These are phyloP conservation scores for Actinia equina DNA, from an alignment of 64 coral and sea anemone genomes.

Conservation along the genomic window DNA sequence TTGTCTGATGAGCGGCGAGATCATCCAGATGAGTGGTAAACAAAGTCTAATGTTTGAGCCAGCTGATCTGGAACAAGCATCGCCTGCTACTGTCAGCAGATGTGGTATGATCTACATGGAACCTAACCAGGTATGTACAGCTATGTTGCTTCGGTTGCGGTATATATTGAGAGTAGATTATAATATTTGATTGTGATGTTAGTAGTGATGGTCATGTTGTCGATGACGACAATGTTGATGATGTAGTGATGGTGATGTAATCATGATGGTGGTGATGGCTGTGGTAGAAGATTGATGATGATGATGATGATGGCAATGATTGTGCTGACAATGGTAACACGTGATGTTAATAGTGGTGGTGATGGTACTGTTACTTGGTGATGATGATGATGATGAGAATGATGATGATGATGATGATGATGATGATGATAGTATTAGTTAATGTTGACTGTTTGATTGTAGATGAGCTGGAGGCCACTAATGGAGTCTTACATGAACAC, in stretches of 20 bases:
- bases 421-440: not conserved
- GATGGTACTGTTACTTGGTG: not conserved
- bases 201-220: no score
- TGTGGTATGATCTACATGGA: conserved; percentile 99
- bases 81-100: conserved; percentile 94
- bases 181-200: no score
- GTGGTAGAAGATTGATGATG: not conserved
- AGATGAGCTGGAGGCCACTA: conserved; percentile 90
- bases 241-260: no score
- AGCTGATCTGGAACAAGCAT: conserved; percentile 95
- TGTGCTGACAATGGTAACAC: not conserved
- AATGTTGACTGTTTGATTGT: not conserved
- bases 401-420: not conserved
- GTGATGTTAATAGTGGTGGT: not conserved
- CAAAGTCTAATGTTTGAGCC: conserved; percentile 99
- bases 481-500: conserved; percentile 99
- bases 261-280: no score
- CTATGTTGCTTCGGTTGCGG: not conserved
- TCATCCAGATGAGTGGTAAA: conserved; percentile 96
- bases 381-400: no score
- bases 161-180: not conserved
- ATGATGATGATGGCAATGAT: not conserved
- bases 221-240: no score
- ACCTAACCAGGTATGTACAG: conserved; percentile 68
- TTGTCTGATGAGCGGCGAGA: conserved; percentile 99